phyloP scores from a whole-genome alignment of 2,888 invertebrate species.

The Tanaodytes sp. region DNA sequence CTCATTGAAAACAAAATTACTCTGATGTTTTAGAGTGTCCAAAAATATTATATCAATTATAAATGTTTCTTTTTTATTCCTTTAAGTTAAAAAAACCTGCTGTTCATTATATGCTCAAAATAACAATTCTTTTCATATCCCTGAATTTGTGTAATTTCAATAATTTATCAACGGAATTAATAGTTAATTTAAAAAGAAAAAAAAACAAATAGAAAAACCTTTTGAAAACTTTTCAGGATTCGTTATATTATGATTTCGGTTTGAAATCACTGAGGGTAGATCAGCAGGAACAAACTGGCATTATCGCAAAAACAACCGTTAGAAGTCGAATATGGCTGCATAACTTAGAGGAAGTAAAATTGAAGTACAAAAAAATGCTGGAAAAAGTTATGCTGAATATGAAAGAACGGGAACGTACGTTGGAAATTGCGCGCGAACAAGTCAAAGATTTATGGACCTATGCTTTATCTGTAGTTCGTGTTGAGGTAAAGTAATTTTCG shows the following conservation, averaged over 20 bases:
- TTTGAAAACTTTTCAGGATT: conserved; percentile 77
- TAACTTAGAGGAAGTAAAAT: conserved; percentile 78
- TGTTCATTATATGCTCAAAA: no score
- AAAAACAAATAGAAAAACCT: no score
- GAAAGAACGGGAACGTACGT: conserved; percentile 76
- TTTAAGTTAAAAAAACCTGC: no score
- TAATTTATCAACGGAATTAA: no score
- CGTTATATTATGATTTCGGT: conserved; percentile 79
- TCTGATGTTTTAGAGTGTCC: no score
- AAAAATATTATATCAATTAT: no score
- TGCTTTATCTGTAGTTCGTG: conserved; percentile 72
- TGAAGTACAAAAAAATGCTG: conserved; percentile 77
- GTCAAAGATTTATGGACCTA: conserved; percentile 72
- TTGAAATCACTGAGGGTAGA: conserved; percentile 77
- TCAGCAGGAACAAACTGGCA: conserved; percentile 77
- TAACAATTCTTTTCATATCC: no score
- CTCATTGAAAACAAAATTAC: no score
- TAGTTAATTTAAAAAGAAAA: no score
- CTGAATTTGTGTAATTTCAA: no score
- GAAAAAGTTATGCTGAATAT: conserved; percentile 78
- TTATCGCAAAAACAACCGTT: conserved; percentile 78
- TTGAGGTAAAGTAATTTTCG: conserved; percentile 68
- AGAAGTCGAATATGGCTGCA: conserved; percentile 81
- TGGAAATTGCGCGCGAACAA: conserved; percentile 74
- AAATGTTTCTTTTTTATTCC: no score